Evolutionary conservation across 1,140 invertebrate genomes (phyloP), one percentile per base, ranked within the genome.

Genomic region (Penaeus chinensis): DNA sequence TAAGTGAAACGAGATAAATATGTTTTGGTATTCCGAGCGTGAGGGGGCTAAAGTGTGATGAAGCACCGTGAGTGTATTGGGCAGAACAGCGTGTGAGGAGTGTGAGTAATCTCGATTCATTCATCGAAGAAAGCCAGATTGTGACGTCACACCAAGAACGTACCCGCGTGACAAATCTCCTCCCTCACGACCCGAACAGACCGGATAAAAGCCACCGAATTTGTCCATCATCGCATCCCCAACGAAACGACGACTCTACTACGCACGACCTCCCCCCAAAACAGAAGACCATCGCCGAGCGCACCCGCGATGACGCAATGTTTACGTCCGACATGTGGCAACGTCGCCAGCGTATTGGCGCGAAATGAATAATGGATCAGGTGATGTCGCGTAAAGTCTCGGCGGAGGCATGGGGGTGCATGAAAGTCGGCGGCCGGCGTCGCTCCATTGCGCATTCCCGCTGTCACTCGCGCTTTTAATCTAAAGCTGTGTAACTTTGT

Each of bases 311-410:
- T 76, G 61, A 77, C 83, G 63, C 83, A 77, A 77, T 85, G 83
- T 85, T 85, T 85, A 85, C 83, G 74, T 85, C 66, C 22, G 74
- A 85, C 83, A 85, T 85, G 83, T 85, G 83, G 83, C 83, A 85
- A 85, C 83, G 83, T 85, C 74, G 83, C 83, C 66, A 60, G 83
- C 83, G 83, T 85, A 85, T 85, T 85, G 83, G 83, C 74, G 83
- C 83, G 83, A 85, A 85, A 85, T 85, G 83, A 85, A 85, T 85
- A 85, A 85, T 85, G 83, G 83, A 85, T 85, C 83, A 85, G 83
- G 83, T 85, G 83, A 85, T 61, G 83, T 85, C 71, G 83, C 83
- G 83, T 85, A 85, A 85, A 85, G 83, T 85, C 83, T 85, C 61
- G 61, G 16, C 42, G 74, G 81, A 32, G 81, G 81, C 81, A 65